phyloP scores from a whole-genome alignment of 2,888 invertebrate genomes.

The Zaprionus lineosus region DNA sequence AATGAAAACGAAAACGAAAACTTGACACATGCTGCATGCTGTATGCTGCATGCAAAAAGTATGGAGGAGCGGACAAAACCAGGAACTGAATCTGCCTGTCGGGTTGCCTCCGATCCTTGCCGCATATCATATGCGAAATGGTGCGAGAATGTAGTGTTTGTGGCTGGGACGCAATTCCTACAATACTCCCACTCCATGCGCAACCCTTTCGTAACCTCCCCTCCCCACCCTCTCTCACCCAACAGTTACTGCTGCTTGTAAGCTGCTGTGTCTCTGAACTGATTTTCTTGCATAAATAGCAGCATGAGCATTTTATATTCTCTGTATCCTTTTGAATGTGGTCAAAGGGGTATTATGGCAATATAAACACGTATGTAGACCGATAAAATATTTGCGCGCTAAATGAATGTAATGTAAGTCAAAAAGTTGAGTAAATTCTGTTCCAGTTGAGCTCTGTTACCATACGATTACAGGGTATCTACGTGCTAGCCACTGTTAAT shows the following conservation, averaged over 20 bases:
- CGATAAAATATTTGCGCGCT: too few relatives aligned
- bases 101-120: slow-evolving; percentile 18
- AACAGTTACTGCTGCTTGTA: slow-evolving; percentile 24
- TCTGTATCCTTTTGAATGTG: neutral
- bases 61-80: slow-evolving; percentile 51
- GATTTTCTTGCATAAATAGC: slow-evolving; percentile 68
- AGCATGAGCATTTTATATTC: slow-evolving; percentile 45
- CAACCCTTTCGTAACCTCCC: neutral
- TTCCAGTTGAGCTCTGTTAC: too few relatives aligned
- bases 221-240: neutral
- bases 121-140: slow-evolving; percentile 56
- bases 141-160: slow-evolving; percentile 7
- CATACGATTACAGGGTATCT: slow-evolving; percentile 4
- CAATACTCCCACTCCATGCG: neutral
- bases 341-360: neutral
- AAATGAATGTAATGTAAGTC: too few relatives aligned
- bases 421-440: too few relatives aligned
- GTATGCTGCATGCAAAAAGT: slow-evolving; percentile 56
- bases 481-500: neutral
- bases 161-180: neutral
- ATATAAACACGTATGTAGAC: too few relatives aligned
- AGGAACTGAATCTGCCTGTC: slow-evolving; percentile 18
- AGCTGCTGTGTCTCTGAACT: slow-evolving; percentile 51
- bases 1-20: too few relatives aligned
- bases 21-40: slow-evolving; percentile 64